These are phyloP conservation scores for Pachyrhynchus sulphureomaculatus DNA, from an alignment of 1,140 invertebrate species.

Conservation along the genomic window DNA sequence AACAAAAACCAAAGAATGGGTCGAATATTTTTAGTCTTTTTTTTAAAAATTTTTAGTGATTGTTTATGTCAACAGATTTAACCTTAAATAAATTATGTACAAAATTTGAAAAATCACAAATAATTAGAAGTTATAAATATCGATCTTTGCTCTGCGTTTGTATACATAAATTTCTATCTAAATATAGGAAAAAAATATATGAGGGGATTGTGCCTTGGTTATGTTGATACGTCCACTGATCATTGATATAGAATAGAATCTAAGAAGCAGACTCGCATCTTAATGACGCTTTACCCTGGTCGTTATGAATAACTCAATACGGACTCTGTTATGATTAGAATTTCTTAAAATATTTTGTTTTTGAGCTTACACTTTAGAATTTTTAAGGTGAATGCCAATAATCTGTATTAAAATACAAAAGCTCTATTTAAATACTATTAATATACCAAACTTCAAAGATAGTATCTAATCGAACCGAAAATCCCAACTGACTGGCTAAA, in stretches of 20 bases:
- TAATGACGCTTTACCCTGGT: too few species aligned
- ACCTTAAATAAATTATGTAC: slow-evolving; percentile 17
- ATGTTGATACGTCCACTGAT: not conserved
- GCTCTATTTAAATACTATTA: too few species aligned
- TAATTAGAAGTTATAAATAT: not conserved
- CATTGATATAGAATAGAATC: not conserved
- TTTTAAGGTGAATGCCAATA: too few species aligned
- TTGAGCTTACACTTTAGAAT: too few species aligned
- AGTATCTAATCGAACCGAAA: too few species aligned
- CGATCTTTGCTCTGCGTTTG: not conserved
- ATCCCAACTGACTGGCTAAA: too few species aligned
- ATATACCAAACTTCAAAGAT: too few species aligned
- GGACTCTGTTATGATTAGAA: too few species aligned
- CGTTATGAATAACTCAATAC: too few species aligned
- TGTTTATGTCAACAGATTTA: slow-evolving; percentile 9
- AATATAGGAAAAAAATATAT: not conserved
- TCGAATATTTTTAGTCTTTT: not conserved
- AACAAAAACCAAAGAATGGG: not conserved
- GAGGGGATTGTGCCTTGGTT: not conserved
- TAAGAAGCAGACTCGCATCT: too few species aligned
- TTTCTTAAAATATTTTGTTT: too few species aligned
- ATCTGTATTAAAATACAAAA: too few species aligned
- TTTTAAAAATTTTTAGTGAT: not conserved
- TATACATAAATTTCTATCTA: not conserved
- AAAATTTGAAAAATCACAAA: slow-evolving; percentile 1